Base-by-base conservation (phyloP, 2,797 vertebrate genomes). In the Falco columbarius region DNA sequence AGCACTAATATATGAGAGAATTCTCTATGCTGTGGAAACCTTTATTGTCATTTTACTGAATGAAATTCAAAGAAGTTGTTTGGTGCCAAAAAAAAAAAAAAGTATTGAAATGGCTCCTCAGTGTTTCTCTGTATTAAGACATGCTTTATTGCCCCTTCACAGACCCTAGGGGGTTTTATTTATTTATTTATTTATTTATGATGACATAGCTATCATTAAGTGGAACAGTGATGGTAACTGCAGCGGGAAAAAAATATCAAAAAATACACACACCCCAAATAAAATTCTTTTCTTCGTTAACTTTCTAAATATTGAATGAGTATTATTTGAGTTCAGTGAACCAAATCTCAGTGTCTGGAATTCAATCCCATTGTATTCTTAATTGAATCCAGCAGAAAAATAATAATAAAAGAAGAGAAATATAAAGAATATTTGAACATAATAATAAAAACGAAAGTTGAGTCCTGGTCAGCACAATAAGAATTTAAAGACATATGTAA, bases 221-320 rank as follows among this genome's bases (percentile, higher is more conserved):
- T 77, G 22, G 18, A 52, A 47, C 4, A 67, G 8, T 6, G 79
- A 11, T 66, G 3, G 4, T 52, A 59, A 5, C 16, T 70, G 27
- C 27, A 81, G 54, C 70, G 15, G 6, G 22, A 40, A 80, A 44
- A 38, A 14, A 77, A 61, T 42, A 34, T 6, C 2, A 38, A 11
- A 5, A n/a, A 47, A 29, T 12, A 14, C 38, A 4, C 49, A 14
- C 4, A 1, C 38, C 24, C 9, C 0, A 10, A 67, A 71, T 51
- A 24, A 67, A 36, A 42, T n/a, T 1, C 8, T 82, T 66, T 66
- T 49, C 22, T 62, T 81, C 4, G 36, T 77, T 58, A 76, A 26
- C 26, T 55, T 74, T 77, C 30, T 42, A 46, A 67, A 21, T 89
- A 61, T 40, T 72, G 26, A 52, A 46, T 56, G 7, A 58, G 4